phyloP scores from a whole-genome alignment of 2,113 vertebrate species.

The Alligator mississippiensis region DNA sequence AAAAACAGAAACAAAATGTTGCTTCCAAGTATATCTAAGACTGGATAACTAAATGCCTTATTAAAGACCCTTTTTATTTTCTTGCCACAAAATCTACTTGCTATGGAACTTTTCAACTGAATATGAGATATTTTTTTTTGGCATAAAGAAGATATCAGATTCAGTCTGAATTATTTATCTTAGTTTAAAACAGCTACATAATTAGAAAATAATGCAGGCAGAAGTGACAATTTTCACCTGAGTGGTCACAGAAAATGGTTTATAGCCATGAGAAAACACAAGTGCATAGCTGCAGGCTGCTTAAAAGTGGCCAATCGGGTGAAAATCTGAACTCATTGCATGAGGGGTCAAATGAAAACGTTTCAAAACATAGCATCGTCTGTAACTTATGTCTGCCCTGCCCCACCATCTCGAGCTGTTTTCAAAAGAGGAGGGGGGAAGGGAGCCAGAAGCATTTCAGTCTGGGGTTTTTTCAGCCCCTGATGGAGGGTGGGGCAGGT shows the following conservation, averaged over 20 bases:
- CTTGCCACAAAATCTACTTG: background rate
- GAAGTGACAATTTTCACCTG: background rate
- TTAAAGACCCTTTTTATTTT: fast-evolving
- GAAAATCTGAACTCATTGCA: no score
- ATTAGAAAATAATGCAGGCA: background rate
- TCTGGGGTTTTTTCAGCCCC: no score
- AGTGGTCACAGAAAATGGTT: no score
- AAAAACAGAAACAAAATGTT: background rate
- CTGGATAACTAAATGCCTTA: background rate
- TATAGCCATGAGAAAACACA: background rate
- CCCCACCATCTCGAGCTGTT: no score
- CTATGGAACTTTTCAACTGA: background rate
- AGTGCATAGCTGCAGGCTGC: no score
- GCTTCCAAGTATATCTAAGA: background rate
- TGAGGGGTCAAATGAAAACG: no score
- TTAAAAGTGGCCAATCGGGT: no score
- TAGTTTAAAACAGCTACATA: background rate
- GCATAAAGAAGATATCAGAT: background rate
- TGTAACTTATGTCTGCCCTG: no score
- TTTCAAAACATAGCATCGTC: no score
- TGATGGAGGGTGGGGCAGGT: no score
- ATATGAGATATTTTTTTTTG: background rate
- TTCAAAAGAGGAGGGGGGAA: no score
- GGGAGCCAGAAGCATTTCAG: no score
- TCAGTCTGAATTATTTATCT: background rate